Conservation (phyloP, 92 coral and sea anemone genomes). For the Epizoanthus ramosus region DNA sequence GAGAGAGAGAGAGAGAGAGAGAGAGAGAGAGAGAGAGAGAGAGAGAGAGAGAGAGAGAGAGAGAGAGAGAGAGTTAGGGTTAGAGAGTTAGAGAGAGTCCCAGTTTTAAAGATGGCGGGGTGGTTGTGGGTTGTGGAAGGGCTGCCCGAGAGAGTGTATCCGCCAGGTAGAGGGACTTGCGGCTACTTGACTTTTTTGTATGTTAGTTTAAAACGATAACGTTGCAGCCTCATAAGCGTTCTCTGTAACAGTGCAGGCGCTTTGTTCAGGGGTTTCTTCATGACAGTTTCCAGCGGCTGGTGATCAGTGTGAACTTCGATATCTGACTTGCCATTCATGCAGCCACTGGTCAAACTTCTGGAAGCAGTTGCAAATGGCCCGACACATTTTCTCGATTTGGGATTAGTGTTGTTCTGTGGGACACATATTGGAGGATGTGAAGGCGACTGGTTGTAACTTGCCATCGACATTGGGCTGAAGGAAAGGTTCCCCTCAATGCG, state of each 20-base stretch:
- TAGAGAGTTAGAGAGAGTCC: too few relatives aligned
- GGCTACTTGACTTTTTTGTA: conserved; percentile 51
- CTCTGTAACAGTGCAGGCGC: conserved; percentile 56
- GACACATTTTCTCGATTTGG: conserved; percentile 60
- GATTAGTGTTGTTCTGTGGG: conserved; percentile 51
- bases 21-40: too few relatives aligned
- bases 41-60: too few relatives aligned
- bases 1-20: too few relatives aligned
- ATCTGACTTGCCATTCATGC: conserved; percentile 43
- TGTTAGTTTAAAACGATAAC: conserved; percentile 38
- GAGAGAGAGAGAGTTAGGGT: too few relatives aligned
- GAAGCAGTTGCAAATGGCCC: conserved; percentile 59
- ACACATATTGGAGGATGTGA: conserved; percentile 44
- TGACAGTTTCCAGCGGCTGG: conserved; percentile 44
- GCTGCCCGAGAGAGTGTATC: conserved; percentile 55
- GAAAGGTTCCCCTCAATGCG: conserved; percentile 50
- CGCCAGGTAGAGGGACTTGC: conserved; percentile 24
- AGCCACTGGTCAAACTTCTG: conserved; percentile 61
- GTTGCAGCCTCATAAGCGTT: conserved; percentile 57
- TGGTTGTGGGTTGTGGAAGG: conserved; percentile 48
- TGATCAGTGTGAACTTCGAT: conserved; percentile 54
- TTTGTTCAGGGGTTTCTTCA: conserved; percentile 53
- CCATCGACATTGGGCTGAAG: conserved; percentile 44
- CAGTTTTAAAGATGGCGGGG: too few relatives aligned
- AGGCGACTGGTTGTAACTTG: conserved; percentile 47